Conservation (phyloP, 2,888 invertebrate species). For the Homarus gammarus region DNA sequence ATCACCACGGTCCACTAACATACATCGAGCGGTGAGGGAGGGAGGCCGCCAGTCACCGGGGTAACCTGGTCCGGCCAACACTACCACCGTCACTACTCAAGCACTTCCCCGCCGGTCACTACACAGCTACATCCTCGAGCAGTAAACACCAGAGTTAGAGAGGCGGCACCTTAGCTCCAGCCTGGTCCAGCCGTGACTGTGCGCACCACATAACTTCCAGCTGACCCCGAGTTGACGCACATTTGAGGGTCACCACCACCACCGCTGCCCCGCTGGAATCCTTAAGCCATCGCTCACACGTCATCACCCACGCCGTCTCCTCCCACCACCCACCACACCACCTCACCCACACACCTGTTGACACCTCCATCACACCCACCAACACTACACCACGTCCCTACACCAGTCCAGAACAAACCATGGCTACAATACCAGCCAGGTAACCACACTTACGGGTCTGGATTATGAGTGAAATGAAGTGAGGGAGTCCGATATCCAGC, state of each 20-base stretch:
- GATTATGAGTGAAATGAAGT: conserved; percentile 9
- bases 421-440: too few species aligned
- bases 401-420: not conserved
- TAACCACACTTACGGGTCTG: too few species aligned
- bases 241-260: conserved; percentile 20
- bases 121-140: too few species aligned
- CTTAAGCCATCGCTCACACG: not conserved
- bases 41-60: not conserved
- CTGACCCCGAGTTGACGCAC: conserved; percentile 50
- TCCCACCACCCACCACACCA: not conserved
- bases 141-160: not conserved
- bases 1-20: conserved; percentile 50
- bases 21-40: conserved; percentile 2
- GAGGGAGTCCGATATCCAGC: not conserved
- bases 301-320: not conserved
- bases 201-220: conserved; percentile 19
- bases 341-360: not conserved
- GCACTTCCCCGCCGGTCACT: not conserved
- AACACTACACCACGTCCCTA: not conserved
- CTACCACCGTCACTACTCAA: not conserved
- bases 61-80: too few species aligned
- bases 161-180: not conserved
- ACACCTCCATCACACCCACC: not conserved
- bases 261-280: not conserved
- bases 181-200: not conserved